Conservation (phyloP, 2,797 vertebrate species). For the Manis javanica region DNA sequence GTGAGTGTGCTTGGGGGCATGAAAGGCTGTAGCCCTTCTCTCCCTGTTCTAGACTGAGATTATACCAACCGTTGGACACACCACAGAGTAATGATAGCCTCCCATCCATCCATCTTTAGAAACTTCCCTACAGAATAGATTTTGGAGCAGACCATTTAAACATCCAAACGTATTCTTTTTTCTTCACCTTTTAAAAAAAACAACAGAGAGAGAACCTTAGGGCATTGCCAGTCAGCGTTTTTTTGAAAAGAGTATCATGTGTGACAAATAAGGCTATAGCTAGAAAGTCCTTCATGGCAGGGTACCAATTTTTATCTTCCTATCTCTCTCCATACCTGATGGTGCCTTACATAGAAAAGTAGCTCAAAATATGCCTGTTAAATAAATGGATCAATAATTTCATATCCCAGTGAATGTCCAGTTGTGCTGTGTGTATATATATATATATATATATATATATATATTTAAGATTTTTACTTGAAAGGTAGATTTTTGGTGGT, state of each 20-base stretch:
- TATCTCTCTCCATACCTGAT: not conserved
- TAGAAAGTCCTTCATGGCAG: not conserved
- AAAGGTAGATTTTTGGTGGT: slow-evolving; percentile 12
- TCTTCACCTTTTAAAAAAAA: slow-evolving; percentile 75
- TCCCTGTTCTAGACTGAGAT: slow-evolving; percentile 9
- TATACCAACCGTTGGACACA: not conserved
- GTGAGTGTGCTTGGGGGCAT: not conserved
- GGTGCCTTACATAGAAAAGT: slow-evolving; percentile 22
- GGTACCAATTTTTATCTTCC: not conserved
- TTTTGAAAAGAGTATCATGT: slow-evolving; percentile 34
- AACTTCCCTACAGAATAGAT: not conserved
- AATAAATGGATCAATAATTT: slow-evolving; percentile 30
- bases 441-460: too few relatives aligned
- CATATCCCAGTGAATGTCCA: not conserved
- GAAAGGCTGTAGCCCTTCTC: not conserved
- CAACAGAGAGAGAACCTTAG: slow-evolving; percentile 43
- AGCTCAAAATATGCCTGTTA: slow-evolving; percentile 28
- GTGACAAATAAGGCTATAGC: not conserved
- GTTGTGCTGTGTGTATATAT: not conserved
- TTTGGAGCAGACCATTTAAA: slow-evolving; percentile 71
- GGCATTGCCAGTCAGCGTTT: not conserved
- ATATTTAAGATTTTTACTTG: not conserved
- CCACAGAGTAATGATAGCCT: not conserved
- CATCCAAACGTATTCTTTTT: slow-evolving; percentile 71
- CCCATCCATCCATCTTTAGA: slow-evolving; percentile 51